These are phyloP conservation scores for Pteruthius melanotis DNA, from an alignment of 2,113 vertebrate genomes.

Conservation along the genomic window DNA sequence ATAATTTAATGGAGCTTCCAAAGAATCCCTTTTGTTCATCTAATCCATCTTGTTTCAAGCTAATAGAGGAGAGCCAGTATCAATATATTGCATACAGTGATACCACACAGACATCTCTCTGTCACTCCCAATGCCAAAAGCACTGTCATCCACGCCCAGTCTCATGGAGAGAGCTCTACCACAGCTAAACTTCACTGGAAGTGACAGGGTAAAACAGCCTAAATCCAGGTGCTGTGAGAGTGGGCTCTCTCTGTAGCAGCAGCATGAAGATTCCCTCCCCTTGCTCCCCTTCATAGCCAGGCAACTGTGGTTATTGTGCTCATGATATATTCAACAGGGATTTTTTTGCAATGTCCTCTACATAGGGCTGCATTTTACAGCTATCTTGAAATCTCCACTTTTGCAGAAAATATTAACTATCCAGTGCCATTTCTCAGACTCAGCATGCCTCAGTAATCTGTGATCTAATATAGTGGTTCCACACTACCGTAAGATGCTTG, in stretches of 20 bases:
- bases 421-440: not conserved
- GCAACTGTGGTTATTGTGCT: not conserved
- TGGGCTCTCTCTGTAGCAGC: not conserved
- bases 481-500: not conserved
- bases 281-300: not conserved
- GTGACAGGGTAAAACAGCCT: not conserved
- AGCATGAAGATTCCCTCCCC: not conserved
- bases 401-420: not conserved
- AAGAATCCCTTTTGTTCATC: not conserved
- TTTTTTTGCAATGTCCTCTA: not conserved
- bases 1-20: not conserved
- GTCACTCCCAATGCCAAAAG: not conserved
- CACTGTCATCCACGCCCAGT: not conserved
- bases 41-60: not conserved
- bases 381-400: not conserved
- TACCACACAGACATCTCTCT: not conserved
- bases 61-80: not conserved
- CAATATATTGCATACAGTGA: not conserved
- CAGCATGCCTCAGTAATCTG: not conserved
- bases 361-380: not conserved
- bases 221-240: not conserved
- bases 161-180: not conserved
- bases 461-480: not conserved
- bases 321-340: fast-evolving
- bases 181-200: not conserved